Percentiles rank a stretch among this genome's conserved stretches.
phyloP scores from a whole-genome alignment of 92 coral and sea anemone species.

The Scolanthus callimorphus region DNA sequence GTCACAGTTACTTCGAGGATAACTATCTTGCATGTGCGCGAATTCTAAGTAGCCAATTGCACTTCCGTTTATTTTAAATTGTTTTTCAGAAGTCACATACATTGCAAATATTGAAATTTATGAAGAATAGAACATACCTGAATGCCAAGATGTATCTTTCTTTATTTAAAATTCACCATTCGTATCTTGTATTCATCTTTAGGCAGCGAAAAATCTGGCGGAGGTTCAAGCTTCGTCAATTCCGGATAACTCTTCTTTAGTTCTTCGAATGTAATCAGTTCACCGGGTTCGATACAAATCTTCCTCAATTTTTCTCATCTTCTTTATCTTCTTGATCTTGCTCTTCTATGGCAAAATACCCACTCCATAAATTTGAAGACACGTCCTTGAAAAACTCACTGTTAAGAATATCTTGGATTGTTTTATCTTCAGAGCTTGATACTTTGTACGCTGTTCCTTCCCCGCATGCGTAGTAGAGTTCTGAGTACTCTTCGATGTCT shows the following conservation, averaged over 20 bases:
- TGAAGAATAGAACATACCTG: no score
- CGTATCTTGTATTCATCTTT: slow-evolving; percentile 31
- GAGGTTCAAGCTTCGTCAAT: slow-evolving; percentile 18
- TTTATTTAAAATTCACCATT: slow-evolving; percentile 27
- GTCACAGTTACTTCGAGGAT: no score
- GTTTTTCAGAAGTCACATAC: no score
- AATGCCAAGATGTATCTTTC: slow-evolving; percentile 37
- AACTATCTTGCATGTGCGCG: no score
- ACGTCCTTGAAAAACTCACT: slow-evolving; percentile 33
- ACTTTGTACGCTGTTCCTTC: slow-evolving; percentile 44
- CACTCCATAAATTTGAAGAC: slow-evolving; percentile 34
- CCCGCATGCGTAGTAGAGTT: slow-evolving; percentile 35
- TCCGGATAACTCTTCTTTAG: slow-evolving; percentile 58
- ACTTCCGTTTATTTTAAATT: no score
- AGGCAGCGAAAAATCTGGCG: slow-evolving; percentile 41
- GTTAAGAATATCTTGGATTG: slow-evolving; percentile 18
- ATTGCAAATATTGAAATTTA: no score
- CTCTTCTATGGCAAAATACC: slow-evolving; percentile 57
- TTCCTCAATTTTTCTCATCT: slow-evolving; percentile 32
- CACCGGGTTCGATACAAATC: slow-evolving; percentile 60
- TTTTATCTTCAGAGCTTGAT: slow-evolving; percentile 19
- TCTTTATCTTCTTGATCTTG: not conserved
- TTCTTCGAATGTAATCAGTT: slow-evolving; percentile 46
- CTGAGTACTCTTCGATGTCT: slow-evolving; percentile 31
- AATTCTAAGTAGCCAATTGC: no score